Evolutionary conservation across 2,113 vertebrate genomes (phyloP).

Genomic region (Plotosus lineatus): DNA sequence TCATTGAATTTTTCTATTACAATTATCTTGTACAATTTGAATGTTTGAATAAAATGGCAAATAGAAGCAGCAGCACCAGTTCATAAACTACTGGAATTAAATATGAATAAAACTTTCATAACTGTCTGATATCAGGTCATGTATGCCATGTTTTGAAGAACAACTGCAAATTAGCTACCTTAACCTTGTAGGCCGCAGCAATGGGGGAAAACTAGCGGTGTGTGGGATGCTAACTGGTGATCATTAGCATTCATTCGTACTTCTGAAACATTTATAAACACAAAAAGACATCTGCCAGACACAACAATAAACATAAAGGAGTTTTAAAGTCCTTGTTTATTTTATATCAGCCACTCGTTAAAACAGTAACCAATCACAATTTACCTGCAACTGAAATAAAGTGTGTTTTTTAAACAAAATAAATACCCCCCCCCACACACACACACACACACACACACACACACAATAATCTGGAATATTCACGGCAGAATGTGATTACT

Average conservation of each 20-base stretch:
- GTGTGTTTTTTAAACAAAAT: not conserved
- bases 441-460: not conserved
- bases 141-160: no score
- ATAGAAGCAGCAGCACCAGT: no score
- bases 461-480: not conserved
- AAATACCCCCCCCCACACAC: not conserved
- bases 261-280: not conserved
- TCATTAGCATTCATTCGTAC: not conserved
- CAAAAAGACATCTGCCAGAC: not conserved
- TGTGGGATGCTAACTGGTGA: not conserved
- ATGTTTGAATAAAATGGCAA: no score
- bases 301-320: not conserved
- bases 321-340: not conserved
- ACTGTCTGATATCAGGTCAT: no score
- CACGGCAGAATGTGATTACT: not conserved
- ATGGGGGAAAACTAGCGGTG: not conserved
- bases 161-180: no score
- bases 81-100: no score
- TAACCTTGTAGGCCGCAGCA: not conserved
- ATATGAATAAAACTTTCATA: no score
- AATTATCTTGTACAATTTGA: no score
- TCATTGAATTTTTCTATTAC: no score
- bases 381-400: not conserved
- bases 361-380: not conserved
- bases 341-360: not conserved